Base-by-base conservation (phyloP, 2,888 invertebrate genomes). In the Volucella inanis region DNA sequence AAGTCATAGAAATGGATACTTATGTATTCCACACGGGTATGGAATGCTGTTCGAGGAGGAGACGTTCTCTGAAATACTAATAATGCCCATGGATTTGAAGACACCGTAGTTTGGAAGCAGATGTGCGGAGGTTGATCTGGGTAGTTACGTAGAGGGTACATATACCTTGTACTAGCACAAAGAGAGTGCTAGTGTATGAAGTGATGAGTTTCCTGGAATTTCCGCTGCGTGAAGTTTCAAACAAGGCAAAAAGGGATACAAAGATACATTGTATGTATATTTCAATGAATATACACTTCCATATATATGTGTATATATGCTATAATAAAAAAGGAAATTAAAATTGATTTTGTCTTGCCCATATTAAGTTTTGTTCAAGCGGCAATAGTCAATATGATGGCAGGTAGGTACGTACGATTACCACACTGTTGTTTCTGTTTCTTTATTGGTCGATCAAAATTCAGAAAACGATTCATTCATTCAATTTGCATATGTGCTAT, bases 41-140 rank as follows among this genome's bases (percentile, higher is more conserved):
- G 85, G 85, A 85, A 85, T 85, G 85, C 85, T 85, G 80, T 71
- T 85, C 54, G 81, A 76, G 81, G 81, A 77, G 80, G 72, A 85
- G 85, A 85, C 85, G 81, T 85, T 81, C 59, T 72, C 72, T 76
- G 85, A 85, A 85, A 85, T 81, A 85, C 76, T 72, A 85, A 85
- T 85, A 85, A 84, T 84, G 84, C 85, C 76, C 85, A 85, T 85
- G 85, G 80, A 79, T 75, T 31, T 72, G 84, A 75, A 76, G 80
- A 75, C 57, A 71, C 62, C 49, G 54, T 76, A 57, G 77, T 52
- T 59, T 65, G 64, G 71, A 75, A 74, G 82, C 71, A 71, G 71
- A 76, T 85, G 71, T 85, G 77, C 67, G 81, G 71, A 85, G 77
- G 81, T 85, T 76, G 70, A 72, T 80, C 55, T 67, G 64, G 79